Percentiles rank a stretch among this genome's conserved stretches.
Conservation (phyloP, 2,888 invertebrate species). For the Apotomis betuletana region DNA sequence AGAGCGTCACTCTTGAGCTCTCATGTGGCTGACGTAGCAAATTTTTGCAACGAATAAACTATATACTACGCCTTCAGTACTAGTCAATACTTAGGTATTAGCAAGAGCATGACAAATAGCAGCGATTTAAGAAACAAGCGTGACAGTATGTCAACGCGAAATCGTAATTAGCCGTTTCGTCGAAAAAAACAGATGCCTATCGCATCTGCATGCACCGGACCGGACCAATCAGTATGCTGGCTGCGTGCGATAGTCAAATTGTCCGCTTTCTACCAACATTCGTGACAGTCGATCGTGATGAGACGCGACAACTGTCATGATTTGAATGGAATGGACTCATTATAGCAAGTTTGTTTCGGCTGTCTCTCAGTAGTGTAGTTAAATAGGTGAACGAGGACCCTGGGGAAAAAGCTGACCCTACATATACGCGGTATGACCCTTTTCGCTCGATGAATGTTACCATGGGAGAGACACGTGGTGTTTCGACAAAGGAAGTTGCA, state of each 20-base stretch:
- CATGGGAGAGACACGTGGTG: too few relatives aligned
- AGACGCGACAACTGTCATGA: constrained; percentile 1
- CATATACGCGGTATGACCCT: too few relatives aligned
- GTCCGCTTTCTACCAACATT: constrained; percentile 17
- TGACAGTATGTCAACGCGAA: constrained; percentile 26
- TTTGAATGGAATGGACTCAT: constrained; percentile 4
- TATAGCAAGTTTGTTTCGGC: neutral
- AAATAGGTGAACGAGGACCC: too few relatives aligned
- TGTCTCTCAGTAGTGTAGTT: too few relatives aligned
- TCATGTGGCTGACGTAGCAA: too few relatives aligned
- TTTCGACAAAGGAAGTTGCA: too few relatives aligned
- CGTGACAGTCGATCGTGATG: constrained; percentile 28
- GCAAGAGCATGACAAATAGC: neutral
- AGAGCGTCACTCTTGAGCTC: too few relatives aligned
- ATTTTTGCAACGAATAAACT: too few relatives aligned
- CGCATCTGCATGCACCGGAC: constrained; percentile 29
- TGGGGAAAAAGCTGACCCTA: too few relatives aligned
- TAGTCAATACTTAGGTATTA: neutral
- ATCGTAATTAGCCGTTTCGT: constrained; percentile 23
- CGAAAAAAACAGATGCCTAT: constrained; percentile 13
- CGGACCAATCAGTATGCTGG: constrained; percentile 3
- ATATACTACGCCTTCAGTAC: too few relatives aligned
- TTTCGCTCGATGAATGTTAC: too few relatives aligned
- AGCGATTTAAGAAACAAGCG: neutral
- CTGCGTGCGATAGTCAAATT: constrained; percentile 8